These are phyloP conservation scores for Tragelaphus eurycerus DNA, from an alignment of 2,797 vertebrate genomes.

Conservation along the genomic window DNA sequence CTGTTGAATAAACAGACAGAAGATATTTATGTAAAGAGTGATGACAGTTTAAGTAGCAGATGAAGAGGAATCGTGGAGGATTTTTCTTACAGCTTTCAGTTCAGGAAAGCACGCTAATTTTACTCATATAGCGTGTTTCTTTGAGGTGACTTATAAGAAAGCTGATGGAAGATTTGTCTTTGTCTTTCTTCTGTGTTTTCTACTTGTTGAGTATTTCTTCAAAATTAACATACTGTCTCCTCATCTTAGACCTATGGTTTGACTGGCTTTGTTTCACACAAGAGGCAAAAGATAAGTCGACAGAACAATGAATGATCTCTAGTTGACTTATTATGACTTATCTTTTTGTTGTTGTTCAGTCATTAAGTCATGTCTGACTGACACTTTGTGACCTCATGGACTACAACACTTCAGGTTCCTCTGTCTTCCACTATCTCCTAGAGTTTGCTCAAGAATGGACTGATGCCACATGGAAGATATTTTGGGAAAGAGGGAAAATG, in stretches of 20 bases:
- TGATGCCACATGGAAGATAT: background rate
- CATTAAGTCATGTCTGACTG: background rate
- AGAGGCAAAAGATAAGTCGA: background rate
- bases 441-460: background rate
- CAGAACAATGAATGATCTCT: background rate
- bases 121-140: background rate
- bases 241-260: background rate
- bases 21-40: background rate
- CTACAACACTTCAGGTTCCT: background rate
- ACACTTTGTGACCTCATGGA: background rate
- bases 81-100: background rate
- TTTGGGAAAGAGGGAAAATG: background rate
- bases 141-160: background rate
- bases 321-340: background rate
- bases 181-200: background rate
- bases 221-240: background rate
- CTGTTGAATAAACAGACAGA: background rate
- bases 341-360: background rate
- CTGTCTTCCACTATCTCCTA: background rate
- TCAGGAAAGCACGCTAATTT: background rate
- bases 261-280: background rate
- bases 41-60: background rate
- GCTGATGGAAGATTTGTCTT: background rate
- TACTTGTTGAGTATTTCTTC: background rate
- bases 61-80: background rate